A percentile compares a stretch with the other conserved stretches of the same genome.
These are phyloP conservation scores for Tricholauxania praeusta DNA, from an alignment of 2,888 invertebrate species.

Conservation along the genomic window DNA sequence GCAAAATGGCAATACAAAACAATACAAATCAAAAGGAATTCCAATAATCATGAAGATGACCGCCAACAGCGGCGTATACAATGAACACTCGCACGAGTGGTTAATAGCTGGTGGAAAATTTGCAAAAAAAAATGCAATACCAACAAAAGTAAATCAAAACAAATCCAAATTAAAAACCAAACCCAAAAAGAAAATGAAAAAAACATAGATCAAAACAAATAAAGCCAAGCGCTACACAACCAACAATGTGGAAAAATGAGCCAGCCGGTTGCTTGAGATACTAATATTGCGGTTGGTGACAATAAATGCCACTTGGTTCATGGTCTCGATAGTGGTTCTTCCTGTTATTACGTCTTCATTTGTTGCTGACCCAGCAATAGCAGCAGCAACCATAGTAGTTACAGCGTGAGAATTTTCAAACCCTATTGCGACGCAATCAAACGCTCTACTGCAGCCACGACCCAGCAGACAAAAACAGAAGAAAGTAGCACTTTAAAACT, in stretches of 20 bases:
- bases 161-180: constrained; percentile 1
- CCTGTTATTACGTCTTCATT: constrained; percentile 33
- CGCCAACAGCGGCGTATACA: background rate
- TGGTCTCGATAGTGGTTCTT: constrained; percentile 4
- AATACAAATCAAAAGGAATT: constrained; percentile 10
- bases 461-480: too few species aligned
- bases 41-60: constrained; percentile 27
- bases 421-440: too few species aligned
- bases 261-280: background rate
- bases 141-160: constrained; percentile 4
- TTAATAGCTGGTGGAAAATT: constrained; percentile 1
- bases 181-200: background rate
- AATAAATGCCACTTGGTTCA: constrained; percentile 43
- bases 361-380: background rate
- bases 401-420: constrained; percentile 38
- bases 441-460: background rate
- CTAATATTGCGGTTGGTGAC: constrained; percentile 32
- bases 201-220: background rate
- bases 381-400: constrained; percentile 4
- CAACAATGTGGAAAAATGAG: background rate
- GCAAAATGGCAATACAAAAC: constrained; percentile 13
- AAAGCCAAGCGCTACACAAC: background rate
- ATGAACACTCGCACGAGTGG: constrained; percentile 4
- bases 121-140: background rate
- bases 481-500: too few species aligned